Evolutionary conservation across 2,113 vertebrate species (phyloP).

Genomic region (Chaenogobius annularis): DNA sequence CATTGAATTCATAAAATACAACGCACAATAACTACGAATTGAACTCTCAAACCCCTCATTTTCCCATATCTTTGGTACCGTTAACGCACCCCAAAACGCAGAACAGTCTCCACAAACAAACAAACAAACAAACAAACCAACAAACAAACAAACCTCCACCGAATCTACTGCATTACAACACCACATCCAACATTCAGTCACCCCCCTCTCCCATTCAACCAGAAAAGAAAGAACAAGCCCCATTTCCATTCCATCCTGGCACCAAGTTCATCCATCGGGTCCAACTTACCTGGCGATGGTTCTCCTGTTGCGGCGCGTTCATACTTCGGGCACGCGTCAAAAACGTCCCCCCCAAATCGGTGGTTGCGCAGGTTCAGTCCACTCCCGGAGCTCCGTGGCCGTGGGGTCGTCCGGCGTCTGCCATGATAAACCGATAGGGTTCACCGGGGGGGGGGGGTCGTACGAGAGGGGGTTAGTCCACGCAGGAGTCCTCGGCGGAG

Average conservation of each 20-base stretch:
- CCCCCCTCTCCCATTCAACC: background rate
- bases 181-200: background rate
- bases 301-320: slow-evolving; percentile 36
- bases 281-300: slow-evolving; percentile 42
- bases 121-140: no score
- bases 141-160: background rate
- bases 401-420: background rate
- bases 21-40: no score
- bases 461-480: background rate
- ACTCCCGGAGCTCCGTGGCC: background rate
- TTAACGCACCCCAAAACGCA: background rate
- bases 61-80: background rate
- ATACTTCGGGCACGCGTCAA: slow-evolving; percentile 11
- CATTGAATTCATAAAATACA: no score
- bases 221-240: no score
- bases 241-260: no score
- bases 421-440: background rate
- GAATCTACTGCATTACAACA: slow-evolving; percentile 36
- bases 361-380: no score
- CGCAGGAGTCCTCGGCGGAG: background rate
- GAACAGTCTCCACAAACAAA: slow-evolving; percentile 5
- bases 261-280: background rate
- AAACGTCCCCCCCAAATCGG: no score
- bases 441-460: background rate
- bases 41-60: no score